Base-by-base conservation (phyloP, 2,888 invertebrate genomes). In the Xanthorhoe designata region DNA sequence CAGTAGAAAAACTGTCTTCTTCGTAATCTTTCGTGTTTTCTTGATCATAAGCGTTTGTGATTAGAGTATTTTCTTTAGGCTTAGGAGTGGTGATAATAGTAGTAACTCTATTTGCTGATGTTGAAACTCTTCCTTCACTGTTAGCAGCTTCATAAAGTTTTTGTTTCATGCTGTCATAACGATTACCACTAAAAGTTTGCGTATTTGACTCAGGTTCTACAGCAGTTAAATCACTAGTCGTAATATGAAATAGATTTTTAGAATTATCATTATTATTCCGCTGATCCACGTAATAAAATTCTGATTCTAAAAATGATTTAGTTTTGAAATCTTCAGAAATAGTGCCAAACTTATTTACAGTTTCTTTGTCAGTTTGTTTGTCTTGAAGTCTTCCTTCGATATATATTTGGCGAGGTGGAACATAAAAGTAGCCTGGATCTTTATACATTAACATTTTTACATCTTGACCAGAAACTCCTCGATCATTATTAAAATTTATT, bases 401-500 rank as follows among this genome's bases (percentile, higher is more conserved):
- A 18, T 61, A 66, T 9, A 53, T 29, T 9, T 58, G 53, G 10
- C n/a, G 53, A 15, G 61, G 61, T 8, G 66, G 57, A 53, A 66
- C 32, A 53, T 66, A 66, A n/a, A 15, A 53, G 42, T 61, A 66
- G 0, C 57, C 61, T 15, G 47, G 7, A 42, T 54, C 50, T 18
- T 57, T 29, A 29, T 49, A n/a, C 24, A 1, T 10, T 2, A n/a
- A 3, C 24, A 3, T 10, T 2, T 24, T 9, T 24, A 29, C 29
- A 5, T 24, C 5, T 13, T n/a, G 29, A 15, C 29, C 13, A 15
- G 13, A 47, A 13, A 7, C 18, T 19, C 4, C 13, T 51, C 24
- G 24, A 29, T 29, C n/a, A 19, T 19, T 1, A 18, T 50, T 50
- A 47, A n/a, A n/a, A n/a, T n/a, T n/a, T n/a, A n/a, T n/a, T n/a